Conservation (phyloP, 2,888 invertebrate genomes). For the Alviniconcha strummeri region DNA sequence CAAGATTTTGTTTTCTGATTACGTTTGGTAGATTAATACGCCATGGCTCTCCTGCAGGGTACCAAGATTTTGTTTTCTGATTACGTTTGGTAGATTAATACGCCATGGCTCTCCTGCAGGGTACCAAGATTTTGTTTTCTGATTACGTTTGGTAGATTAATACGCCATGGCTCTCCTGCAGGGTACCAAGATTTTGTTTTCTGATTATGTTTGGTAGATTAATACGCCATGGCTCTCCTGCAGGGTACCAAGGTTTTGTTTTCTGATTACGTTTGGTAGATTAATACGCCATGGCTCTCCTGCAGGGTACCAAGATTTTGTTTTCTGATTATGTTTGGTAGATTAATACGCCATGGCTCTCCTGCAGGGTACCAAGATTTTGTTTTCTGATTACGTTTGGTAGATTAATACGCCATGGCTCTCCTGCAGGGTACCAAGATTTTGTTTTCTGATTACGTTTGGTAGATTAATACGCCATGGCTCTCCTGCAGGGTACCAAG, state of each 20-base stretch:
- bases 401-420: conserved; percentile 47
- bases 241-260: background rate
- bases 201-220: too few species aligned
- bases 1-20: too few species aligned
- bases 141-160: background rate
- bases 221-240: conserved; percentile 56
- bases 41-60: conserved; percentile 55
- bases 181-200: too few species aligned
- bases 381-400: too few species aligned
- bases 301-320: background rate
- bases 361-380: conserved; percentile 39
- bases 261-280: too few species aligned
- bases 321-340: too few species aligned
- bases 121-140: too few species aligned
- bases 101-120: conserved; percentile 56
- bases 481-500: conserved; percentile 46
- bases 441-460: too few species aligned
- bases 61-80: too few species aligned
- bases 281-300: conserved; percentile 56
- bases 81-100: background rate
- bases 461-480: conserved; percentile 44
- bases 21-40: conserved; percentile 16
- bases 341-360: conserved; percentile 49
- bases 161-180: conserved; percentile 57
- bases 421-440: conserved; percentile 43